Conservation (phyloP, 2,113 vertebrate genomes). For the Fregata magnificens region DNA sequence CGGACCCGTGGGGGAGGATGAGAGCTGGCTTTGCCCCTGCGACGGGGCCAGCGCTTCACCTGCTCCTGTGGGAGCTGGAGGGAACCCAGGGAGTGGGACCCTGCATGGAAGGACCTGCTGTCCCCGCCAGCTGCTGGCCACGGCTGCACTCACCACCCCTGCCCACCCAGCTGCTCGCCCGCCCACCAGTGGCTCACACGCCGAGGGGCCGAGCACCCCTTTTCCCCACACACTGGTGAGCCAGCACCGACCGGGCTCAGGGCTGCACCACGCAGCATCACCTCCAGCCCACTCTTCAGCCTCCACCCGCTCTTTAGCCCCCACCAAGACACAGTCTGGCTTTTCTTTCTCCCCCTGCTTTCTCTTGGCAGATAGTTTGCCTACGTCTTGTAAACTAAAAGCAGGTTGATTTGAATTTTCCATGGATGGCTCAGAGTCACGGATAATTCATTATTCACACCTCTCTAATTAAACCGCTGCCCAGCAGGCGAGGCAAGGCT, state of each 20-base stretch:
- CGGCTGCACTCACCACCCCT: background rate
- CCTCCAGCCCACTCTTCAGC: background rate
- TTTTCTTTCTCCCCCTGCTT: background rate
- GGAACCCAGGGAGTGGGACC: background rate
- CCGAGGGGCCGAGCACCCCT: fast-evolving
- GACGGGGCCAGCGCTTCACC: background rate
- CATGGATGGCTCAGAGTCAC: slow-evolving; percentile 40
- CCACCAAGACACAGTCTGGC: background rate
- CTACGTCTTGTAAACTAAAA: background rate
- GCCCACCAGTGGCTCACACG: fast-evolving
- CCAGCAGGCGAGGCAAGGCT: background rate
- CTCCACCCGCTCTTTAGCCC: background rate
- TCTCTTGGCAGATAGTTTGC: slow-evolving; percentile 2
- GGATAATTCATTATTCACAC: slow-evolving; percentile 72
- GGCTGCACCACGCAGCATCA: background rate
- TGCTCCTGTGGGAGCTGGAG: background rate
- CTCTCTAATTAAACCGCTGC: slow-evolving; percentile 61
- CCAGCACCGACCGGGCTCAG: fast-evolving
- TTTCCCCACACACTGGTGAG: background rate
- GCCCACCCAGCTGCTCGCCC: fast-evolving
- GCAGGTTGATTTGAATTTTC: slow-evolving; percentile 69
- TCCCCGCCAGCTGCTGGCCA: background rate
- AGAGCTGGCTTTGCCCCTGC: background rate
- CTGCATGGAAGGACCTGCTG: fast-evolving
- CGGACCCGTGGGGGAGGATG: fast-evolving